Conservation (phyloP, 1,140 invertebrate genomes). For the Gryllus bimaculatus region DNA sequence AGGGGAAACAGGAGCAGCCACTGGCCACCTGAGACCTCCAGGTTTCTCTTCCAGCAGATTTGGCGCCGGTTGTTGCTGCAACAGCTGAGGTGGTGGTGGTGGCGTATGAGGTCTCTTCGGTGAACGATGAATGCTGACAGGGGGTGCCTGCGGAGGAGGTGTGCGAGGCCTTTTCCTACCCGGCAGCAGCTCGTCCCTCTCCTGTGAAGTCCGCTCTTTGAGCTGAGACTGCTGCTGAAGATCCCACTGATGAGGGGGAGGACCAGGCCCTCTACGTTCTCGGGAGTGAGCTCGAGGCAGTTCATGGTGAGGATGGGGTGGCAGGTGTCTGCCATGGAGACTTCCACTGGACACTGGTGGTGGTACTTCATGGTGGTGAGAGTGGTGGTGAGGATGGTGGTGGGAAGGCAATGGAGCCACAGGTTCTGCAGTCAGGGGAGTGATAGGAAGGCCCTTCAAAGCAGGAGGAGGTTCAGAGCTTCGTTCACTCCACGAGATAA, state of each 20-base stretch:
- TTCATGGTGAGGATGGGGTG: background rate
- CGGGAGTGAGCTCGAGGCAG: constrained; percentile 3
- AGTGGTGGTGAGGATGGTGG: constrained; percentile 6
- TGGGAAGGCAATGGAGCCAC: constrained; percentile 8
- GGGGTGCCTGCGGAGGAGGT: constrained; percentile 14
- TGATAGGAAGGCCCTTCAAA: constrained; percentile 6
- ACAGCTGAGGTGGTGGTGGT: constrained; percentile 16
- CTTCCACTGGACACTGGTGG: background rate
- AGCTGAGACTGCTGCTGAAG: constrained; percentile 11
- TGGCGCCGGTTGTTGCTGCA: constrained; percentile 7
- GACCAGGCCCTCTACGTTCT: constrained; percentile 2
- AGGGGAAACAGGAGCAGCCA: constrained; percentile 7
- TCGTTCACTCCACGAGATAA: background rate
- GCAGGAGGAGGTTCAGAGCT: constrained; percentile 2
- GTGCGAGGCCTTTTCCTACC: constrained; percentile 19
- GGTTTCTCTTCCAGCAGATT: background rate
- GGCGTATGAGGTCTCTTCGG: constrained; percentile 23
- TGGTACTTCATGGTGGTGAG: constrained; percentile 7
- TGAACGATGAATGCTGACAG: constrained; percentile 10
- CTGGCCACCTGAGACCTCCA: constrained; percentile 8
- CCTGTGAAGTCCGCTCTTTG: constrained; percentile 9
- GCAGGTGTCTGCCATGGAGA: background rate
- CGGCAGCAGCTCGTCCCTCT: constrained; percentile 4
- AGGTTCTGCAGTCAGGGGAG: constrained; percentile 6
- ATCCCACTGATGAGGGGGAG: constrained; percentile 4